Base-by-base conservation (phyloP, 2,888 invertebrate genomes). In the Mycalesis mineus region DNA sequence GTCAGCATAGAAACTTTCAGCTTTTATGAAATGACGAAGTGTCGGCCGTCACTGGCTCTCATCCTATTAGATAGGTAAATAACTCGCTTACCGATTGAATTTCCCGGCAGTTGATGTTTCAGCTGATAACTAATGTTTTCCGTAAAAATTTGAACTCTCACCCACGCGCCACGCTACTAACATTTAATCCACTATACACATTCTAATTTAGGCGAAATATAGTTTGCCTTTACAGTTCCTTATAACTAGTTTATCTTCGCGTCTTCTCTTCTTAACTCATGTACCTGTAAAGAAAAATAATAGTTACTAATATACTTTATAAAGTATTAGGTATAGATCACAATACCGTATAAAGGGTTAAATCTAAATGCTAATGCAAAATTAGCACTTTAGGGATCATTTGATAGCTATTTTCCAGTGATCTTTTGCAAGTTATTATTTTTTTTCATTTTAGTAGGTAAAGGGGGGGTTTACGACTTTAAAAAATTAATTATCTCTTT, bases 191-290 rank as follows among this genome's bases (percentile, higher is more conserved):
- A 73, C 75, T 82, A 51, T 80, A 68, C 72, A 68, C 68, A 77
- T 65, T 71, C 70, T 71, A 75, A 62, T 69, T 76, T 66, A 69
- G 67, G 69, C 72, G 69, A 69, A 70, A 76, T 74, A 77, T 67
- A 68, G 73, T 79, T 65, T 76, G 78, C 77, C 76, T 76, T 77
- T 82, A 82, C 72, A 68, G 70, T 75, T 75, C 63, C 74, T 78
- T 79, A 81, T 61, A 76, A 76, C 77, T 82, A 80, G 74, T 75
- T 72, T 75, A 80, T 72, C 64, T 78, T 84, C 84, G 82, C 82
- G 82, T 80, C 73, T 58, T 53, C 51, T 72, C 73, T 69, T 72
- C 59, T 65, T 66, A 56, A 52, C 63, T 51, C 49, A 57, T 42
- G 68, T 68, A 79, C 68, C 82, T 84, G 82, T 54, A 65, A 76